A percentile compares a stretch with the other conserved stretches of the same genome.
Evolutionary conservation across 2,797 vertebrate genomes (phyloP).

Genomic region (Miichthys miiuy): DNA sequence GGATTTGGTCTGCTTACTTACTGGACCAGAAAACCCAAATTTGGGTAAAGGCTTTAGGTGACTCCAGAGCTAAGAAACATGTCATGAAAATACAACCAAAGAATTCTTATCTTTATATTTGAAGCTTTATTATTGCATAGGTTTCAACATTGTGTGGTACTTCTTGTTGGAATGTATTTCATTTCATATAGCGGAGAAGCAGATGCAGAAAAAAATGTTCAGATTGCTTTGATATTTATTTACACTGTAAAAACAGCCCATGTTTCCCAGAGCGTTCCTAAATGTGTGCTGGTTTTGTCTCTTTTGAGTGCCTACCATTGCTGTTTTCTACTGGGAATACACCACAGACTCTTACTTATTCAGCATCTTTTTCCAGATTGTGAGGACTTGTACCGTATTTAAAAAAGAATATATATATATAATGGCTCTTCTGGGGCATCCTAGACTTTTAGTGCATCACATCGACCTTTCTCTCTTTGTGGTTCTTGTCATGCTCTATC

Average conservation of each 20-base stretch:
- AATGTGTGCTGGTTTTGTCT: constrained; percentile 21
- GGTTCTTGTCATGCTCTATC: neutral
- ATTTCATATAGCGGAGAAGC: constrained; percentile 6
- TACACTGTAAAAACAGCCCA: constrained; percentile 26
- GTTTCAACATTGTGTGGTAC: neutral
- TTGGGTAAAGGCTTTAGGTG: neutral
- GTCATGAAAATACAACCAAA: neutral
- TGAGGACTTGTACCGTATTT: neutral
- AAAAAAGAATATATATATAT: neutral
- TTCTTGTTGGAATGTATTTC: neutral
- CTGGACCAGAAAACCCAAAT: neutral
- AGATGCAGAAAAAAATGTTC: constrained; percentile 15
- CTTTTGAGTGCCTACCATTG: constrained; percentile 1
- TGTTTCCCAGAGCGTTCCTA: constrained; percentile 15
- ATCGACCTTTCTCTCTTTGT: neutral
- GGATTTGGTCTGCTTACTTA: neutral
- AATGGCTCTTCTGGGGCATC: neutral
- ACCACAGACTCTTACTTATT: constrained; percentile 21
- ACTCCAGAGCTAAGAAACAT: neutral
- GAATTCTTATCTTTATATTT: too few relatives aligned
- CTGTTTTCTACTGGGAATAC: constrained; percentile 27
- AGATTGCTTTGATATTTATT: constrained; percentile 55
- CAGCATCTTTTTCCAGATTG: constrained; percentile 11
- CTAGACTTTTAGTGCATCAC: neutral
- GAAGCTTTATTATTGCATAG: neutral